Conservation (phyloP, 2,113 vertebrate species). For the Rhinopithecus roxellana region DNA sequence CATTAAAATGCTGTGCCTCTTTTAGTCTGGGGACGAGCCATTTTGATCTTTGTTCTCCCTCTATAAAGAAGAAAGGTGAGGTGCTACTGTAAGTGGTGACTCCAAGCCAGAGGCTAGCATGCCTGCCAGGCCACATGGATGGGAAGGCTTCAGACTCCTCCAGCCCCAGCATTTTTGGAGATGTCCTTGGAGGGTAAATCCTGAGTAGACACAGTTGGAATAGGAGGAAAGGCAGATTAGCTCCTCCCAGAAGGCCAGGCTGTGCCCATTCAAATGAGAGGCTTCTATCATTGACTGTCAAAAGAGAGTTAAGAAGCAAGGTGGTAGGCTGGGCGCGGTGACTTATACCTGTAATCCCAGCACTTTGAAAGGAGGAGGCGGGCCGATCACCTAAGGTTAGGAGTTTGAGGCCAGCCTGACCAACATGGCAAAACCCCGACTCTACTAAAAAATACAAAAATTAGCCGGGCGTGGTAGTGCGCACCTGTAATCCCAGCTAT, state of each 20-base stretch:
- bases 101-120: not conserved
- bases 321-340: not conserved
- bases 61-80: slow-evolving; percentile 73
- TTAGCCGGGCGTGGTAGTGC: not conserved
- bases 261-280: not conserved
- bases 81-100: slow-evolving; percentile 23
- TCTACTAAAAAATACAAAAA: not conserved
- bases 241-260: not conserved
- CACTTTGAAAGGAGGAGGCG: not conserved
- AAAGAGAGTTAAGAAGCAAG: not conserved
- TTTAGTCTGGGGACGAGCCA: slow-evolving; percentile 69
- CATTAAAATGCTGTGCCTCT: slow-evolving; percentile 73
- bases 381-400: not conserved
- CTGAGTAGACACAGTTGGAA: not conserved
- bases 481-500: not conserved
- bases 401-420: not conserved
- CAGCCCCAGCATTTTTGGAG: not conserved
- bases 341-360: not conserved
- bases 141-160: not conserved
- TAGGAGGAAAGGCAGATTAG: not conserved
- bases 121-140: not conserved
- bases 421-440: not conserved
- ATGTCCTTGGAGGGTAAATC: not conserved
- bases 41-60: slow-evolving; percentile 71
- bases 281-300: not conserved